phyloP scores from a whole-genome alignment of 2,888 invertebrate species.

The Myopa testacea region DNA sequence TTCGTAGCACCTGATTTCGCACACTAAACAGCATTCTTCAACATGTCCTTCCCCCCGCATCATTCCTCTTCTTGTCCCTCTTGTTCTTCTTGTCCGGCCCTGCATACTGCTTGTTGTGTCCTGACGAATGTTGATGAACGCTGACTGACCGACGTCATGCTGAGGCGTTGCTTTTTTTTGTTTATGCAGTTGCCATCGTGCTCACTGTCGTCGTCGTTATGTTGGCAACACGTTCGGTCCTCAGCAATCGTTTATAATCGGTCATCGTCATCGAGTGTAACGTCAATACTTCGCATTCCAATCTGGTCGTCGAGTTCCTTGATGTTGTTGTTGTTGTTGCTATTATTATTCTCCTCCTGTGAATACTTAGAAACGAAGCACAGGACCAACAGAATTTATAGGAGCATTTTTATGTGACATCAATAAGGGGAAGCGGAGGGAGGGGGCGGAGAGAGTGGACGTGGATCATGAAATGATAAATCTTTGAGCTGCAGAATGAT shows the following conservation, averaged over 20 bases:
- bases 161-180: not conserved
- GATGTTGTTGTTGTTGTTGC: not conserved
- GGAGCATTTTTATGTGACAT: not conserved
- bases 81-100: not conserved
- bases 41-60: not conserved
- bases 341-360: not conserved
- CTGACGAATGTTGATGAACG: too few species aligned
- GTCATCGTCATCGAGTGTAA: slow-evolving; percentile 41
- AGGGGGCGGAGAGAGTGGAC: too few species aligned
- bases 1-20: not conserved
- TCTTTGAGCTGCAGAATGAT: too few species aligned
- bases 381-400: not conserved
- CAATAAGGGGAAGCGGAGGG: too few species aligned
- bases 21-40: too few species aligned
- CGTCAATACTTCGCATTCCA: slow-evolving; percentile 41
- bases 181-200: not conserved
- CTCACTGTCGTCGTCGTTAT: not conserved
- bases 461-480: too few species aligned
- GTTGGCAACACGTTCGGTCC: slow-evolving; percentile 20
- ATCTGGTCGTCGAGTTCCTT: slow-evolving; percentile 33
- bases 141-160: too few species aligned
- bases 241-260: slow-evolving; percentile 37
- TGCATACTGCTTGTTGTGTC: not conserved
- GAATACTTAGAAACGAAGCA: not conserved
- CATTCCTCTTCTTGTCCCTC: not conserved